Evolutionary conservation across 2,888 invertebrate species (phyloP).

Genomic region (Leptinotarsa tumamoca): DNA sequence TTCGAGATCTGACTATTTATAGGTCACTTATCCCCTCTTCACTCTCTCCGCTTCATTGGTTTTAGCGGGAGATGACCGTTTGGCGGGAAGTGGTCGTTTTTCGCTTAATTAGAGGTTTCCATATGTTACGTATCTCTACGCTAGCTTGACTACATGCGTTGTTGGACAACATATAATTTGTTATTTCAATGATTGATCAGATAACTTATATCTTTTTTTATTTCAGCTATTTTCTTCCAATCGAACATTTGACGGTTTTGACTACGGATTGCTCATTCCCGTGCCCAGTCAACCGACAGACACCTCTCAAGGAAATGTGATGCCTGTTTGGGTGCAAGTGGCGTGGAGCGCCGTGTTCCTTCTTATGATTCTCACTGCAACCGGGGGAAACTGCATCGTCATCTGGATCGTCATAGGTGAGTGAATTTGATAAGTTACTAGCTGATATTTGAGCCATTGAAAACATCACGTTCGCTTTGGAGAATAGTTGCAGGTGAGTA

Average conservation of each 20-base stretch:
- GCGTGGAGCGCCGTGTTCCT: slow-evolving; percentile 83
- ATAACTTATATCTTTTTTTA: neutral
- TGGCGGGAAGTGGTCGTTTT: no score
- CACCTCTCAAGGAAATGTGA: slow-evolving; percentile 37
- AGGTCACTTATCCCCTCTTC: no score
- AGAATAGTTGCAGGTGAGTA: no score
- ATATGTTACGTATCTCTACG: no score
- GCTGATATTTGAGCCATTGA: no score
- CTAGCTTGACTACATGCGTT: no score
- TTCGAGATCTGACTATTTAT: no score
- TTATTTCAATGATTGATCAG: neutral
- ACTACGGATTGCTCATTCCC: slow-evolving; percentile 52
- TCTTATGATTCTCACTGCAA: slow-evolving; percentile 82
- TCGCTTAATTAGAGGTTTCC: no score
- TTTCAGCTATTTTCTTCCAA: slow-evolving; percentile 39
- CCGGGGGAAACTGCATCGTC: slow-evolving; percentile 89
- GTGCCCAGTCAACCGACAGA: slow-evolving; percentile 18
- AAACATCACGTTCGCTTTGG: no score
- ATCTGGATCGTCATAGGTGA: slow-evolving; percentile 93
- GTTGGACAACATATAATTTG: no score
- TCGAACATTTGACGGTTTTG: slow-evolving; percentile 53
- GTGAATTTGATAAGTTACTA: slow-evolving; percentile 46
- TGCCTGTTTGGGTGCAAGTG: slow-evolving; percentile 75
- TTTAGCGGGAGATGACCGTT: no score
- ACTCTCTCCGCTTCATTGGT: no score